Percentiles rank a stretch among this genome's conserved stretches.
These are phyloP conservation scores for Centropus unirufus DNA, from an alignment of 2,113 vertebrate species.

Conservation along the genomic window DNA sequence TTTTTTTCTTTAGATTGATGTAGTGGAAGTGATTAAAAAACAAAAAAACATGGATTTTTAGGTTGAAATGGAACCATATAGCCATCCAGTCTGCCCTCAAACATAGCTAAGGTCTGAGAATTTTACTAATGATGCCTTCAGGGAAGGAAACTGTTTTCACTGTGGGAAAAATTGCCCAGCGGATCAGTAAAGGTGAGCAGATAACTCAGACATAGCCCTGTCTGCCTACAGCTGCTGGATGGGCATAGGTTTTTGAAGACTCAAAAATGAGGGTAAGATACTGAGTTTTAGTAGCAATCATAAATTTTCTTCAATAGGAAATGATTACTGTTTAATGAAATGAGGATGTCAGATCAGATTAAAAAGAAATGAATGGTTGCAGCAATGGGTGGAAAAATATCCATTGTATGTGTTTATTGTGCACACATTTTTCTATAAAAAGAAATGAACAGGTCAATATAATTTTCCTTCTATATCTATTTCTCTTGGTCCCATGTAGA, in stretches of 20 bases:
- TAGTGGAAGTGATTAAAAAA: neutral
- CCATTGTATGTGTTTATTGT: neutral
- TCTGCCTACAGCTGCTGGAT: neutral
- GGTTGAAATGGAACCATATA: neutral
- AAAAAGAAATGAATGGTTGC: neutral
- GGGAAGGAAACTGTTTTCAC: neutral
- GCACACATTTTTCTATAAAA: neutral
- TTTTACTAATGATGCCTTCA: neutral
- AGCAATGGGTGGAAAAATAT: neutral
- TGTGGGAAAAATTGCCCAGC: neutral
- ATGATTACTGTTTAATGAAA: neutral
- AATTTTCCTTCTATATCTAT: neutral
- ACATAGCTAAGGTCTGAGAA: neutral
- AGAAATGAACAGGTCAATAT: neutral
- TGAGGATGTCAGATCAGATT: neutral
- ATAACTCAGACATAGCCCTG: neutral
- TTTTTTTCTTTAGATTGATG: neutral
- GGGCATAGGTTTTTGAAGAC: neutral
- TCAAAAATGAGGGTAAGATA: neutral
- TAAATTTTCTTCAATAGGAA: neutral
- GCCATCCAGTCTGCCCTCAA: neutral
- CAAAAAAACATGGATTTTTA: neutral
- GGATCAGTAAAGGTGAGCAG: neutral
- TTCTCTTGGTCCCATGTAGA: neutral
- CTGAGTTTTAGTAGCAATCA: neutral